Evolutionary conservation across 2,888 invertebrate species (phyloP).

Genomic region (Limenitis camilla): DNA sequence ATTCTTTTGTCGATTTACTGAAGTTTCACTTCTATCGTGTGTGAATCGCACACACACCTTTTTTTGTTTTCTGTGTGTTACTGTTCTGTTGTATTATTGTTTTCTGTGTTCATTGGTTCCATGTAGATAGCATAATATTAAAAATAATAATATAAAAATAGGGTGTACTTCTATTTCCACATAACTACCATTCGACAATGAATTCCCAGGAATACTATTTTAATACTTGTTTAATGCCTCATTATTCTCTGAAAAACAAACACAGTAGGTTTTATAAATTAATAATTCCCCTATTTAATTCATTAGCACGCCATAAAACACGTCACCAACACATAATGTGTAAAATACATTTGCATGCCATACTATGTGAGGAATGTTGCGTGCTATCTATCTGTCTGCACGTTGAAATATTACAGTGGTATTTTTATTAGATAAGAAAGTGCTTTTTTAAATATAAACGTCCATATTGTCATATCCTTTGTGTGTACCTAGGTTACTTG

Average conservation of each 20-base stretch:
- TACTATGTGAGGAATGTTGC: conserved; percentile 43
- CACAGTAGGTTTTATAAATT: background rate
- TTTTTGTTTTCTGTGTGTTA: too few relatives aligned
- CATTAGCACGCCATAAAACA: conserved; percentile 28
- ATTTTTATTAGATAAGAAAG: conserved; percentile 57
- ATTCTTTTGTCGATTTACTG: too few relatives aligned
- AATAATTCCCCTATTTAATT: conserved; percentile 10
- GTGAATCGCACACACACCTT: too few relatives aligned
- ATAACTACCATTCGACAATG: too few relatives aligned
- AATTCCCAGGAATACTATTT: too few relatives aligned
- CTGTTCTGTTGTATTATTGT: too few relatives aligned
- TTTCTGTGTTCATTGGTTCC: too few relatives aligned
- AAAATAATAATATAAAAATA: too few relatives aligned
- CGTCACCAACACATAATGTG: conserved; percentile 18
- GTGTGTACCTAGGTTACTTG: background rate
- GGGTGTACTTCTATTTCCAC: too few relatives aligned
- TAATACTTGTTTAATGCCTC: too few relatives aligned
- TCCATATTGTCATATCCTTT: conserved; percentile 57
- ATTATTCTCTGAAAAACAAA: background rate
- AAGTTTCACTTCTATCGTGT: too few relatives aligned
- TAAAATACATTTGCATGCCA: conserved; percentile 46
- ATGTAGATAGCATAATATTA: too few relatives aligned
- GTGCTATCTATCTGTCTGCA: conserved; percentile 51
- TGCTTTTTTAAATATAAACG: conserved; percentile 64
- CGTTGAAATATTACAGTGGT: conserved; percentile 56